Evolutionary conservation across 2,888 invertebrate species (phyloP).

Genomic region (Dexiosoma caninum): DNA sequence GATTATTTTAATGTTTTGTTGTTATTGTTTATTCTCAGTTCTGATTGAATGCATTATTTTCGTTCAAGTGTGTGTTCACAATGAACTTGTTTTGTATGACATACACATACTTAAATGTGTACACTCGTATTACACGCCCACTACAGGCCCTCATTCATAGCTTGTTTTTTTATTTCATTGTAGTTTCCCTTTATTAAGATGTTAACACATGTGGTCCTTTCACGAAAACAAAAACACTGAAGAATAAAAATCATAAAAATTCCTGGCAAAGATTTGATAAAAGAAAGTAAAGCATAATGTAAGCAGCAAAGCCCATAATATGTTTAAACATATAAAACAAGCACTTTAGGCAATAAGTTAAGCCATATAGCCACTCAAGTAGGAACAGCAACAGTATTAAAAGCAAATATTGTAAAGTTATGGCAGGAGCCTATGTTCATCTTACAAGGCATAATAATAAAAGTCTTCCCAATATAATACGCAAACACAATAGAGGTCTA

Average conservation of each 20-base stretch:
- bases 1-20: not conserved
- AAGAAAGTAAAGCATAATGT: constrained; percentile 6
- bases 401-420: not conserved
- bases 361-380: constrained; percentile 23
- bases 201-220: constrained; percentile 28
- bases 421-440: constrained; percentile 9
- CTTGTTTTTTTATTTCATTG: no score
- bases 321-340: constrained; percentile 25
- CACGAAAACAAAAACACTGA: not conserved
- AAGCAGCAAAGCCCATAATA: constrained; percentile 12
- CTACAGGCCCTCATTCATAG: not conserved
- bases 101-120: no score
- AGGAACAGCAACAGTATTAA: not conserved
- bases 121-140: not conserved
- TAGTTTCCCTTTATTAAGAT: constrained; percentile 8
- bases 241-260: constrained; percentile 38
- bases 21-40: constrained; percentile 11
- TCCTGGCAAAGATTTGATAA: constrained; percentile 26
- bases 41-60: constrained; percentile 40
- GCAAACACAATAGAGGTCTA: no score
- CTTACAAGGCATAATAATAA: no score
- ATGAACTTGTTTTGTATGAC: not conserved
- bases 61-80: constrained; percentile 25
- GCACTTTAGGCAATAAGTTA: constrained; percentile 50
- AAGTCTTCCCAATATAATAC: no score